Percentiles rank a stretch among this genome's conserved stretches.
phyloP scores from a whole-genome alignment of 2,888 invertebrate genomes.

The Apamea epomidion region DNA sequence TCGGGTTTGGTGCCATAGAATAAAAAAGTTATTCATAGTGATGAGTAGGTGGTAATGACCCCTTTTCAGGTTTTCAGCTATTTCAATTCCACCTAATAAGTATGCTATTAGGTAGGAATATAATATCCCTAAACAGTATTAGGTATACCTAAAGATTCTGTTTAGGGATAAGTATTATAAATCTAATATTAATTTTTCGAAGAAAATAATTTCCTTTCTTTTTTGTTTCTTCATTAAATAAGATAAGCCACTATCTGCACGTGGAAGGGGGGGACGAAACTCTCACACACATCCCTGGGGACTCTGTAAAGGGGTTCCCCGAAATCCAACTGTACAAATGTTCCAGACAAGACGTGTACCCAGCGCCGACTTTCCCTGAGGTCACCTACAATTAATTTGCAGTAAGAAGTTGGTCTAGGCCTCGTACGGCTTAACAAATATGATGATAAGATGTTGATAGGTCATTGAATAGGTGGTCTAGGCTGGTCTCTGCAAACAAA shows the following conservation, averaged over 20 bases:
- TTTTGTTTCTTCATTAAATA: not conserved
- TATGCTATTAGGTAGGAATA: too few species aligned
- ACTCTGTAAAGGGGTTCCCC: not conserved
- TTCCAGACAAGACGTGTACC: not conserved
- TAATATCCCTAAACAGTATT: too few species aligned
- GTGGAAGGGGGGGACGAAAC: too few species aligned
- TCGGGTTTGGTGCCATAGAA: not conserved
- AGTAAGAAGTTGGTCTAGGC: not conserved
- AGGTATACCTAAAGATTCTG: too few species aligned
- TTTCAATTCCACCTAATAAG: too few species aligned
- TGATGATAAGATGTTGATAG: not conserved
- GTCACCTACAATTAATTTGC: not conserved
- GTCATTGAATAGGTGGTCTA: not conserved
- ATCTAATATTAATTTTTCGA: too few species aligned
- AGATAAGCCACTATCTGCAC: too few species aligned
- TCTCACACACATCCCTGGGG: not conserved
- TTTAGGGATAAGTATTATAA: too few species aligned
- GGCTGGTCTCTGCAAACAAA: not conserved
- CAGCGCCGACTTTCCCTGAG: not conserved
- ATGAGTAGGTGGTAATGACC: not conserved
- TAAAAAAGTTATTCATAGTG: not conserved
- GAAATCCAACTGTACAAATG: not conserved
- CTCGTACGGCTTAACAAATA: not conserved
- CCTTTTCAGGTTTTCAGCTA: not conserved
- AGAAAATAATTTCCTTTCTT: too few species aligned